phyloP scores from a whole-genome alignment of 2,113 vertebrate genomes.

The Calcarius ornatus region DNA sequence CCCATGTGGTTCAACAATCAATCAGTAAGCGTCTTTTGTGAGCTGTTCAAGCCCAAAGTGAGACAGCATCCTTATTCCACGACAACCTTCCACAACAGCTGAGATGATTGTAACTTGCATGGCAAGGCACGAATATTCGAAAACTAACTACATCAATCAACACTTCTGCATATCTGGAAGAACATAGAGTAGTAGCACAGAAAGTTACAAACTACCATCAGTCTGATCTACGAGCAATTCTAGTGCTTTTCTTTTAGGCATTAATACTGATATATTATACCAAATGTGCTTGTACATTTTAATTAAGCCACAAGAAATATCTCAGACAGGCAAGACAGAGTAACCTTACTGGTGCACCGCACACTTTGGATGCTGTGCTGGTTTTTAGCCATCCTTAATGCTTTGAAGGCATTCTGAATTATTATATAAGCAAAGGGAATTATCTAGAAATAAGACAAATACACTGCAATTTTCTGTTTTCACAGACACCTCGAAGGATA shows the following conservation, averaged over 20 bases:
- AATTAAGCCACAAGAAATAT: neutral
- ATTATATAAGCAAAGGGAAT: neutral
- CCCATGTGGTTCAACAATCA: neutral
- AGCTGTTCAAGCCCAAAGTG: neutral
- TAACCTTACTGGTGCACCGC: constrained; percentile 41
- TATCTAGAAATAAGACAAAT: neutral
- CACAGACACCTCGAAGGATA: neutral
- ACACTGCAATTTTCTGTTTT: neutral
- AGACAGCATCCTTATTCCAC: neutral
- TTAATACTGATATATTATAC: constrained; percentile 31
- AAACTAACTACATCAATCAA: neutral
- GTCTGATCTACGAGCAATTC: neutral
- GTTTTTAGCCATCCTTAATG: constrained; percentile 68
- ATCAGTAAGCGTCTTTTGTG: neutral
- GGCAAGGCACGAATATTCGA: neutral
- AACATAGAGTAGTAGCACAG: neutral
- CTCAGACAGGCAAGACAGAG: constrained; percentile 37
- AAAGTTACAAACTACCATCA: neutral
- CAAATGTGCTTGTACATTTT: constrained; percentile 23
- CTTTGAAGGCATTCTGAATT: neutral
- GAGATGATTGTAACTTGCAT: neutral
- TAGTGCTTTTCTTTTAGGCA: neutral
- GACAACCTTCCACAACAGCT: neutral
- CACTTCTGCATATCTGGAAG: neutral
- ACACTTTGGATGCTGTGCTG: constrained; percentile 10